Conservation (phyloP, 2,888 invertebrate species). For the Drosophila neotestacea region DNA sequence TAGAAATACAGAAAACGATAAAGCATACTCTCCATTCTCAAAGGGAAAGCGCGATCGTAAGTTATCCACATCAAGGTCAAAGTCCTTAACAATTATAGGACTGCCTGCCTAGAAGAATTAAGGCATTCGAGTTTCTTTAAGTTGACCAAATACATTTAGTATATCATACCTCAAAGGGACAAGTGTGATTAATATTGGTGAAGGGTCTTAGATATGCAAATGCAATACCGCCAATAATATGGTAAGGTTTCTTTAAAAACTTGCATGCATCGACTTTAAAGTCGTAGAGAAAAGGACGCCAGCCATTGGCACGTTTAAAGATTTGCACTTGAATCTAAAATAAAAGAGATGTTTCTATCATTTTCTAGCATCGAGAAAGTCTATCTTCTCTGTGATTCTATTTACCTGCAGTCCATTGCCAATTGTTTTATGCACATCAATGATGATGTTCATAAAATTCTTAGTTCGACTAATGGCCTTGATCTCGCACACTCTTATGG, state of each 20-base stretch:
- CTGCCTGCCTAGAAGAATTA: slow-evolving; percentile 6
- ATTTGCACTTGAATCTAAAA: slow-evolving; percentile 9
- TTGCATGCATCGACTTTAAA: slow-evolving; percentile 4
- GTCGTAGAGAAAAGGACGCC: slow-evolving; percentile 38
- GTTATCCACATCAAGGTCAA: slow-evolving; percentile 9
- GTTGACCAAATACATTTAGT: too few species aligned
- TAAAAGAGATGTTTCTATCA: neutral
- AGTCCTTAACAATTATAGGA: neutral
- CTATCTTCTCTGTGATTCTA: rapidly evolving
- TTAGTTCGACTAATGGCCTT: slow-evolving; percentile 13
- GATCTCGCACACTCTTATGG: slow-evolving; percentile 1
- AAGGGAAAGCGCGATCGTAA: slow-evolving; percentile 19
- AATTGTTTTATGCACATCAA: neutral
- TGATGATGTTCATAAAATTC: neutral
- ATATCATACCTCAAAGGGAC: slow-evolving; percentile 16
- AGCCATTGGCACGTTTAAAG: slow-evolving; percentile 37
- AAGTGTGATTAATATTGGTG: slow-evolving; percentile 15
- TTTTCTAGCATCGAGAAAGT: neutral
- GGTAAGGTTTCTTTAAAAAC: neutral
- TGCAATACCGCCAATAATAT: neutral
- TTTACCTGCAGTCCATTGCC: neutral
- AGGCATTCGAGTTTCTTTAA: neutral
- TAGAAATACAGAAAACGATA: neutral
- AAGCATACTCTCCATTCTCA: slow-evolving; percentile 31
- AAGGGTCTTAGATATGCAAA: slow-evolving; percentile 17